Percentiles rank a stretch among this genome's conserved stretches.
Evolutionary conservation across 2,797 vertebrate species (phyloP).

Genomic region (Linurgus olivaceus): DNA sequence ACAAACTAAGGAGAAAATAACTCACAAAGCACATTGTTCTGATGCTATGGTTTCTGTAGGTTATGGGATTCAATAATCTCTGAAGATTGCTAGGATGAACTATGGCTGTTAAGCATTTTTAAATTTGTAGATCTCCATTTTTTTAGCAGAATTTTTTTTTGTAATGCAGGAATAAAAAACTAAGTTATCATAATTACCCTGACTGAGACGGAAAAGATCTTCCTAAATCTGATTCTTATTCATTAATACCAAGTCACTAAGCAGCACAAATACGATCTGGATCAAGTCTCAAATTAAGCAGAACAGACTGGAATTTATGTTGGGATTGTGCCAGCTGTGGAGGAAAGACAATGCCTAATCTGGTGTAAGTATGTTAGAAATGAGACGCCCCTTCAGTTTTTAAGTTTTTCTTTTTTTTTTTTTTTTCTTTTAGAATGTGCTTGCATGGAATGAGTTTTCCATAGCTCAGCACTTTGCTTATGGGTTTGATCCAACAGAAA

Average conservation of each 20-base stretch:
- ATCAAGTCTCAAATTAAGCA: constrained; percentile 43
- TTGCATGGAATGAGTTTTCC: not conserved
- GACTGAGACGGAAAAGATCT: not conserved
- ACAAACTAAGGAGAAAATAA: not conserved
- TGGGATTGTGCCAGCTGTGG: not conserved
- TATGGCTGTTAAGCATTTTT: not conserved
- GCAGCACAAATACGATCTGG: constrained; percentile 17
- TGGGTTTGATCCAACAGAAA: not conserved
- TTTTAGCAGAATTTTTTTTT: not conserved
- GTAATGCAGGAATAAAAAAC: not conserved
- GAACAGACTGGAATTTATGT: not conserved
- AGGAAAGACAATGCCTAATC: constrained; percentile 2
- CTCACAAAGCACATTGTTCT: not conserved
- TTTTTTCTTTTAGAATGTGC: not conserved
- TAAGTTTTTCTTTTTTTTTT: not conserved
- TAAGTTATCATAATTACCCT: constrained; percentile 5
- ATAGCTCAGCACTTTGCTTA: not conserved
- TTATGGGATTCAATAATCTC: not conserved
- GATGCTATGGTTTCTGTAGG: not conserved
- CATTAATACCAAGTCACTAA: constrained; percentile 22
- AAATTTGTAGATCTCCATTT: not conserved
- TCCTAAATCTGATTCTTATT: constrained; percentile 36
- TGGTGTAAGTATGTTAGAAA: not conserved
- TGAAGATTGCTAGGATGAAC: not conserved
- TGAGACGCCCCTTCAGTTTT: not conserved